A percentile compares a stretch with the other conserved stretches of the same genome.
phyloP scores from a whole-genome alignment of 2,113 vertebrate genomes.

The Casuarius casuarius region DNA sequence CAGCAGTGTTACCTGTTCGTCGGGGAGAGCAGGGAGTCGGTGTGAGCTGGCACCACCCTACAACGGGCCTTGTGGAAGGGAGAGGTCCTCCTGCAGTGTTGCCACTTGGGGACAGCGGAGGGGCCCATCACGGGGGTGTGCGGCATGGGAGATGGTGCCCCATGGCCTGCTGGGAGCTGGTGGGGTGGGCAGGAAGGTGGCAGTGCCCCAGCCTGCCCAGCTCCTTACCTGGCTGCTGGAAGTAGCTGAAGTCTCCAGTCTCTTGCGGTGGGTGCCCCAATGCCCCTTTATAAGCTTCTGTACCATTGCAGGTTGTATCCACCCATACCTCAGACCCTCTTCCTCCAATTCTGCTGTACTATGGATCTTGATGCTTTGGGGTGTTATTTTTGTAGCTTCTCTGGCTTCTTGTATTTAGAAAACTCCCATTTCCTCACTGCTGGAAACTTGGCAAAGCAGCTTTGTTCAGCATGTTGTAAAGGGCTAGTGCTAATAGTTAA shows the following conservation, averaged over 20 bases:
- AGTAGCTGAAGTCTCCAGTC: not conserved
- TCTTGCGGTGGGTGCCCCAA: accelerated
- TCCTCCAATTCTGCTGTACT: not conserved
- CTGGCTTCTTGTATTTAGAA: not conserved
- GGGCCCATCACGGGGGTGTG: too few species aligned
- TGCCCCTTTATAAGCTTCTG: not conserved
- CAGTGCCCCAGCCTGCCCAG: not conserved
- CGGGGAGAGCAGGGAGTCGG: not conserved
- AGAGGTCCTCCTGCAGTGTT: not conserved
- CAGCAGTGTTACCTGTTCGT: not conserved
- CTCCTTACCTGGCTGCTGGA: not conserved
- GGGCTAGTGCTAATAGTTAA: not conserved
- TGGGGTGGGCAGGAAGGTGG: too few species aligned
- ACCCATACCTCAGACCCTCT: accelerated
- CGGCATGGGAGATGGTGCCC: too few species aligned
- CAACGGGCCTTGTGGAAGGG: accelerated
- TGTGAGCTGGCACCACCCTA: not conserved
- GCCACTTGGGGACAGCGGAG: too few species aligned
- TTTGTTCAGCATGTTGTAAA: not conserved
- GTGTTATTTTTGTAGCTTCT: not conserved
- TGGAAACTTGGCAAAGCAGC: not conserved
- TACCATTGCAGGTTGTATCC: not conserved
- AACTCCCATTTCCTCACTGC: not conserved
- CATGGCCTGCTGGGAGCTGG: too few species aligned
- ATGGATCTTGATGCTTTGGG: not conserved